Conservation (phyloP, 2,113 vertebrate genomes). For the Lepus europaeus region DNA sequence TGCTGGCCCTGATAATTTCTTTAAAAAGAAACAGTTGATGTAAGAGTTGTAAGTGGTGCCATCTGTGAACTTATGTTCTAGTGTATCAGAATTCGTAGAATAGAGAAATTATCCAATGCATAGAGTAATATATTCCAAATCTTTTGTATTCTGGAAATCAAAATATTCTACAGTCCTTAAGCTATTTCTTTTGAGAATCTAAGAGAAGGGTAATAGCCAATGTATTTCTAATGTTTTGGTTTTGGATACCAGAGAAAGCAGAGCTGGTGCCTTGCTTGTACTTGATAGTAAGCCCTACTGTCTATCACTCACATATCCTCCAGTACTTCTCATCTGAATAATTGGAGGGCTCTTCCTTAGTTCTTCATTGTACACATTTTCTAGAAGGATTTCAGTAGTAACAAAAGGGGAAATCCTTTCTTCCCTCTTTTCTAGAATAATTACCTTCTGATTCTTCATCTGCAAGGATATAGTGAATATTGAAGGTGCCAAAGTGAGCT, state of each 20-base stretch:
- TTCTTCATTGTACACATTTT: not conserved
- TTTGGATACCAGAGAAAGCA: not conserved
- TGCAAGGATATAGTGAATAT: not conserved
- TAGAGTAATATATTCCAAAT: conserved; percentile 53
- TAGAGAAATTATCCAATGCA: conserved; percentile 78
- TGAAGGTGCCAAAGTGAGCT: not conserved
- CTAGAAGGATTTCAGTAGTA: not conserved
- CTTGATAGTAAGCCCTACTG: not conserved
- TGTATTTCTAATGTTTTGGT: not conserved
- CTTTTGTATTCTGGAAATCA: conserved; percentile 15
- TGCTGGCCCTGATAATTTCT: not conserved
- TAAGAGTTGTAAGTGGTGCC: conserved; percentile 17
- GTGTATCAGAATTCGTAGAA: conserved; percentile 71
- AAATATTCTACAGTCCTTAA: not conserved
- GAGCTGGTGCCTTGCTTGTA: not conserved
- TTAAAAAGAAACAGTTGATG: conserved; percentile 80
- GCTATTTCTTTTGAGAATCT: not conserved
- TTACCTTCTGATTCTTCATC: conserved; percentile 52
- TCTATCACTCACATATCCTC: not conserved
- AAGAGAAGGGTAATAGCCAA: not conserved
- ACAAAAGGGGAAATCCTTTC: not conserved
- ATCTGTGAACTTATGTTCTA: conserved; percentile 82
- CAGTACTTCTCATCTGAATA: not conserved
- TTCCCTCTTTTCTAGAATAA: conserved; percentile 1
- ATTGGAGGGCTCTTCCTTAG: not conserved